Base-by-base conservation (phyloP, 2,113 vertebrate species). In the Cebus imitator region DNA sequence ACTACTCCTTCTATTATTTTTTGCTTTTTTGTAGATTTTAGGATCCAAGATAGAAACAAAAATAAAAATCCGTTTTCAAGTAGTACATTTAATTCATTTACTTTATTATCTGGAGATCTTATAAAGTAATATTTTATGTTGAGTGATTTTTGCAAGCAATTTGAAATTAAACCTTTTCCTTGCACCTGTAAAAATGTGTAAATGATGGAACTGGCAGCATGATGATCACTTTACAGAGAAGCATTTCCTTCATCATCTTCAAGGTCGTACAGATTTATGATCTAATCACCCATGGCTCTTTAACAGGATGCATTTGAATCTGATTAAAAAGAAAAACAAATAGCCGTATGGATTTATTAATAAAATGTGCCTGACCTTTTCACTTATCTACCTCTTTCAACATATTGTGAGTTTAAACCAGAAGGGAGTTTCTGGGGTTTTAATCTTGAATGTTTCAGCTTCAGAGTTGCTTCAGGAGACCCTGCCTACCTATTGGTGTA, bases 201-300 rank as follows among this genome's bases (percentile, higher is more conserved):
- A 99, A 98, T 99, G 99, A 99, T 95, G 98, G 98, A 98, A 98
- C 98, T 98, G 99, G 98, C 99, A 98, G 99, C 98, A 98, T 98
- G 99, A 99, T 99, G 99, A 99, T 99, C 98, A 98, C 98, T 99
- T 99, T 99, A 99, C 99, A 99, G 99, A 99, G 98, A 99, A 99
- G 98, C 97, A 97, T 99, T 99, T 99, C 99, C 99, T 99, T 99
- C 98, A 98, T 99, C 98, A 98, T 99, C 99, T 99, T 99, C 99
- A 99, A 99, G 99, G 99, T 99, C 99, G 98, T 98, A 87, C 96
- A 99, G 99, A 99, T 99, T 99, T 99, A 99, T 85, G 99, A 99
- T 99, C 99, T 99, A 99, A 99, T 98, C 99, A 98, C 98, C 99
- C 98, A 96, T 98, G 98, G 98, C 98, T 99, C 98, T 99, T 99